phyloP scores from a whole-genome alignment of 2,888 invertebrate genomes.

The Parelbella ahira region DNA sequence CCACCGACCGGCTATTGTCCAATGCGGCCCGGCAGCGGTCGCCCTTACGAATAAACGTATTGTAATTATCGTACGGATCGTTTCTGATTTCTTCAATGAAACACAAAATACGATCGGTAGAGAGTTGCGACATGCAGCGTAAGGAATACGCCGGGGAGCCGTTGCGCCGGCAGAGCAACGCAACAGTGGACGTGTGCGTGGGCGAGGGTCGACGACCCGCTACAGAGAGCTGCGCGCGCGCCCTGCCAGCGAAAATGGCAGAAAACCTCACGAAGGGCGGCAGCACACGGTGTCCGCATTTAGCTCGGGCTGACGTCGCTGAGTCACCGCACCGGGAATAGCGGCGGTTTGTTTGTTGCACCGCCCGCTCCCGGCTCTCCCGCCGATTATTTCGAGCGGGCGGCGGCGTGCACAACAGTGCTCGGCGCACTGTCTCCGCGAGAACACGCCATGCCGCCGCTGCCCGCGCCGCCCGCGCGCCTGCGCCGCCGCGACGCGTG shows the following conservation, averaged over 20 bases:
- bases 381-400: constrained; percentile 68
- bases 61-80: constrained; percentile 13
- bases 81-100: constrained; percentile 10
- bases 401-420: constrained; percentile 56
- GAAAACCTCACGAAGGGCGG: constrained; percentile 74
- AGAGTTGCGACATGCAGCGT: constrained; percentile 24
- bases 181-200: constrained; percentile 54
- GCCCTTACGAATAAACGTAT: constrained; percentile 3
- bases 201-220: constrained; percentile 75
- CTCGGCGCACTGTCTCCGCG: constrained; percentile 63
- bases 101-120: constrained; percentile 4
- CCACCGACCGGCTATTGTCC: constrained; percentile 28
- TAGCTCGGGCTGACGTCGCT: constrained; percentile 75
- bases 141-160: constrained; percentile 16
- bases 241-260: constrained; percentile 71
- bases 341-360: constrained; percentile 77
- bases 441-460: constrained; percentile 60
- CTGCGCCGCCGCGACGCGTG: constrained; percentile 57
- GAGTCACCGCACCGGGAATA: constrained; percentile 77
- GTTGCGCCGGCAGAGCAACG: constrained; percentile 51
- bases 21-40: constrained; percentile 19
- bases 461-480: constrained; percentile 64
- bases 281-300: constrained; percentile 76
- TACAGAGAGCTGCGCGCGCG: constrained; percentile 53
- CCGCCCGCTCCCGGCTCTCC: constrained; percentile 72